Evolutionary conservation across 1,140 invertebrate genomes (phyloP), one percentile per base, ranked within the genome.

Genomic region (Drosophila persimilis): DNA sequence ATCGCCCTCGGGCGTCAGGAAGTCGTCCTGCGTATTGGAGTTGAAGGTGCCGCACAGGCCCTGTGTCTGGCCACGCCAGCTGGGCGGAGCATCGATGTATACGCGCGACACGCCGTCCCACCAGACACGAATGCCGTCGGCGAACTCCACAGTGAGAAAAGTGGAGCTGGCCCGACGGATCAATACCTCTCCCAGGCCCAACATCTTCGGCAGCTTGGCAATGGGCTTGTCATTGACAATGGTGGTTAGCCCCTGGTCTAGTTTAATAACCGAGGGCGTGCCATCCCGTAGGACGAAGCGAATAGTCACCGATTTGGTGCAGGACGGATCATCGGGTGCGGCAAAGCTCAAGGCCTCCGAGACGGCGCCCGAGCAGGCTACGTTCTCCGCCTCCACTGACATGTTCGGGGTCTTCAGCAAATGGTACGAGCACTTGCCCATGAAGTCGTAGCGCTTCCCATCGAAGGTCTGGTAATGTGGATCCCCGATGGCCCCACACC

Each of bases 401-500:
- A 95, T 94, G 73, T 95, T 94, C 0, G 92, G 79, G 0, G 92
- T 91, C 73, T 95, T 94, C 1, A 97, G 92, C 45, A 98, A 90
- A 80, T 96, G 95, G 86, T 98, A 98, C 0, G 95, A 94, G 91
- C 97, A 98, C 66, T 95, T 95, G 8, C 97, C 97, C 95, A 97
- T 97, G 90, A 97, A 98, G 90, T 97, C 95, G 89, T 94, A 98
- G 7, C 93, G 93, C 59, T 94, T 94, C 0, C 97, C 97, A 91
- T 98, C 97, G 88, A 98, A 98, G 0, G 97, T 98, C 22, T 94
- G 94, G 91, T 97, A 98, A 92, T 98, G 97, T 3, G 97, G 97
- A 92, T 98, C 97, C 0, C 97, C 97, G 17, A 97, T 93, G 0
- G 95, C 95, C 0, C 95, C 94, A 90, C 97, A 97, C 20, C 96